Evolutionary conservation across 2,113 vertebrate species (phyloP).

Genomic region (human): DNA sequence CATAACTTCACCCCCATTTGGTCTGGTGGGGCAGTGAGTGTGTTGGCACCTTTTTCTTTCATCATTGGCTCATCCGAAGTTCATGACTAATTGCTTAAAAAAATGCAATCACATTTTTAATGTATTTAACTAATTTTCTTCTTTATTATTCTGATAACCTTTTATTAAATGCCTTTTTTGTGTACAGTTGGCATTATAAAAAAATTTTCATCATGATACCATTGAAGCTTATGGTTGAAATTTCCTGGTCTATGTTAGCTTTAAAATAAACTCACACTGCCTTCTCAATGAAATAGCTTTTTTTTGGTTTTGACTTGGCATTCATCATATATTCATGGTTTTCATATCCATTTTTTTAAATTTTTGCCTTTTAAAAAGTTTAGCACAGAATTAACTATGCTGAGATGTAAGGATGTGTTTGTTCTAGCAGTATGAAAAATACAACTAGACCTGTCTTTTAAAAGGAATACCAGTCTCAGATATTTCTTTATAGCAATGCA

Average conservation of each 20-base stretch:
- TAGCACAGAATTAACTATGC: neutral
- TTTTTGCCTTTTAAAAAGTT: neutral
- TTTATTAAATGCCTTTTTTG: constrained; percentile 30
- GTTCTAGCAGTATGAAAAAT: neutral
- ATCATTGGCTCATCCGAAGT: neutral
- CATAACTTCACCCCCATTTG: neutral
- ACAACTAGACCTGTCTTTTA: neutral
- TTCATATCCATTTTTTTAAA: neutral
- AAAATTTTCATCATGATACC: neutral
- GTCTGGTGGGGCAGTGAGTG: neutral
- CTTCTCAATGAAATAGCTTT: constrained; percentile 20
- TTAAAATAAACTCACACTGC: neutral
- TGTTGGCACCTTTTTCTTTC: neutral
- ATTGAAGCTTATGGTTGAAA: neutral
- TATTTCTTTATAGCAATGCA: too few species aligned
- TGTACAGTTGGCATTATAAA: neutral
- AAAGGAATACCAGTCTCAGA: too few species aligned
- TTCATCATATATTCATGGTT: neutral
- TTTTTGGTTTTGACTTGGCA: constrained; percentile 23
- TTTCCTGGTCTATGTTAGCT: constrained; percentile 24
- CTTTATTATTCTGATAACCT: neutral
- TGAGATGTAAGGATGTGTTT: neutral
- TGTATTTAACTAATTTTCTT: neutral
- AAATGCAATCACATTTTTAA: neutral
- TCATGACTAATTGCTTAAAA: constrained; percentile 5